Percentiles rank a stretch among this genome's conserved stretches.
Evolutionary conservation across 2,888 invertebrate species (phyloP).

Genomic region (Orchesella flavescens): DNA sequence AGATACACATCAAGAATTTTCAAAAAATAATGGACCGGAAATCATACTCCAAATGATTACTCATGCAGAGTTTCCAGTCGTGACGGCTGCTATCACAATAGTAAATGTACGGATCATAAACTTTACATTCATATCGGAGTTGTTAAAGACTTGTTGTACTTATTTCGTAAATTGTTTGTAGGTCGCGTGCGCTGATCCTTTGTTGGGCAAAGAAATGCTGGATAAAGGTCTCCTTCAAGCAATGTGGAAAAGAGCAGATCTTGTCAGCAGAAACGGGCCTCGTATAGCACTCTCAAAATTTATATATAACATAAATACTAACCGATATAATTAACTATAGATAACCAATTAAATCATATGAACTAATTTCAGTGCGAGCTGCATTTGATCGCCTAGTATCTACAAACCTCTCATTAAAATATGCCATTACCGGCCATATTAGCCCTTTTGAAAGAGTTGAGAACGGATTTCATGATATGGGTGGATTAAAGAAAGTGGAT

Average conservation of each 20-base stretch:
- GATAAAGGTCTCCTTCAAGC: constrained; percentile 65
- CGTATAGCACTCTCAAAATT: constrained; percentile 40
- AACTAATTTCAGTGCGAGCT: constrained; percentile 71
- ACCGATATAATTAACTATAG: too few species aligned
- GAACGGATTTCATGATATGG: constrained; percentile 73
- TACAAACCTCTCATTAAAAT: constrained; percentile 79
- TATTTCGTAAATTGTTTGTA: constrained; percentile 7
- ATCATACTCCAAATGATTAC: constrained; percentile 48
- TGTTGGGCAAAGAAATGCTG: constrained; percentile 59
- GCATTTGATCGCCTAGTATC: constrained; percentile 79
- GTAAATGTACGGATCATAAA: constrained; percentile 60
- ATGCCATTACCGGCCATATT: constrained; percentile 79
- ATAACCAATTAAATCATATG: constrained; percentile 9
- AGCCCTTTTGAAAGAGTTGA: constrained; percentile 79
- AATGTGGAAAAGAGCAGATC: constrained; percentile 67
- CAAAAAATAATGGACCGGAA: constrained; percentile 56
- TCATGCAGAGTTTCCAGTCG: constrained; percentile 66
- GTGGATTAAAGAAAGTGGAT: constrained; percentile 43
- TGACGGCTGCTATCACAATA: constrained; percentile 61
- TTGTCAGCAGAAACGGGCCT: constrained; percentile 64
- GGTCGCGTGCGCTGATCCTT: constrained; percentile 62
- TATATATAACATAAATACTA: too few species aligned
- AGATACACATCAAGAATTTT: constrained; percentile 54
- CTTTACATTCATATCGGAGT: neutral
- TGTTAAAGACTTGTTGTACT: neutral